Base-by-base conservation (phyloP, 2,113 vertebrate species). In the Clinocottus analis region DNA sequence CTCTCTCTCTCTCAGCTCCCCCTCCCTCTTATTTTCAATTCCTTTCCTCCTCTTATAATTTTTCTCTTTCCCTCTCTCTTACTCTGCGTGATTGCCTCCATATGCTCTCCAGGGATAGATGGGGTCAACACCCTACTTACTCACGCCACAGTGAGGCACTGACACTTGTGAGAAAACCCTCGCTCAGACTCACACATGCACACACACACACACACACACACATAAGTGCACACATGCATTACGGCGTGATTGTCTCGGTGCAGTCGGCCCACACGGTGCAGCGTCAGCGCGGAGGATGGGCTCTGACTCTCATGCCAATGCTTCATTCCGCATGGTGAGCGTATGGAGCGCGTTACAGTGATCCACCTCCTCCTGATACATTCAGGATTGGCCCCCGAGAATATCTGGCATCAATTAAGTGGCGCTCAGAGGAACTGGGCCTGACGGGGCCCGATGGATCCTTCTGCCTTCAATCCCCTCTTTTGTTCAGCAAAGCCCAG, bases 341-440 rank as follows among this genome's bases (percentile, higher is more conserved):
- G 72, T 85, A 90, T 88, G 90, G 85, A 91, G 85, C 69, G 47
- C 76, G 87, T 91, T 91, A 84, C 73, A 72, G 68, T 76, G 75
- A 89, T 91, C 89, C 86, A 67, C 86, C 87, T 85, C 84, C 75
- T 78, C 73, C 67, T 61, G 71, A 77, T 88, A 80, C 79, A 71
- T 89, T 85, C 77, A 89, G 87, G 75, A 78, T 56, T 75, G 86
- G 85, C 78, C 89, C 85, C 83, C 88, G 85, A 87, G 79, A 88
- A 84, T 90, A 87, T 95, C 94, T 95, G 94, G 94, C 83, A 92
- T 91, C 93, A 86, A 93, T 95, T 94, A 94, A 90, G 87, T 86
- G 78, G 81, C 75, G 77, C 82, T 90, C 75, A 87, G 79, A 89
- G 86, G 88, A 92, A 85, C 84, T 45, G 37, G 58, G 76, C 83